phyloP scores from a whole-genome alignment of 2,113 vertebrate genomes.

The Periophthalmus modestus region DNA sequence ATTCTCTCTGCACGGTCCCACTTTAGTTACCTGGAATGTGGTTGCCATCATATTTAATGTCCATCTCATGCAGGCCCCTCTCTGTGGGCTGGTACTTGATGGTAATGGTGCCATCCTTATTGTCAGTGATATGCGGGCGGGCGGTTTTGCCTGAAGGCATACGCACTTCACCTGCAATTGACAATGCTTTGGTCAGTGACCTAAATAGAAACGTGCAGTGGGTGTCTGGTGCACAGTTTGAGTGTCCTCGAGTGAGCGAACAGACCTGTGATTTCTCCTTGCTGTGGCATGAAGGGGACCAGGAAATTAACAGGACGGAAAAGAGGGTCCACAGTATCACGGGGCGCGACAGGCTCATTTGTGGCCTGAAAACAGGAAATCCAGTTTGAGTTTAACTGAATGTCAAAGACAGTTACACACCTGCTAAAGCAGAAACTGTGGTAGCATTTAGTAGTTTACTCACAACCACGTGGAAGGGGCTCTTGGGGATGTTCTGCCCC shows the following conservation, averaged over 20 bases:
- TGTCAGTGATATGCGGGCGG: constrained; percentile 89
- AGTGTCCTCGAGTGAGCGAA: constrained; percentile 2
- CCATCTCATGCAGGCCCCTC: constrained; percentile 95
- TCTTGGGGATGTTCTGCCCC: constrained; percentile 90
- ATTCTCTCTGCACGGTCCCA: background rate
- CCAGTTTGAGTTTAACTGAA: constrained; percentile 22
- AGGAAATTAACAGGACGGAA: constrained; percentile 93
- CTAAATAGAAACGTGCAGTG: constrained; percentile 13
- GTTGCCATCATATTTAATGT: constrained; percentile 95
- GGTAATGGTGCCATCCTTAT: constrained; percentile 93
- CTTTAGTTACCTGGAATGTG: constrained; percentile 89
- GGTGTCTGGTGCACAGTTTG: constrained; percentile 5
- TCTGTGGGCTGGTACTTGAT: constrained; percentile 91
- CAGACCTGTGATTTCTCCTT: constrained; percentile 93
- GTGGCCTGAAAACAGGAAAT: constrained; percentile 80
- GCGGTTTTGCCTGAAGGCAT: constrained; percentile 95
- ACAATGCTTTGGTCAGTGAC: constrained; percentile 23
- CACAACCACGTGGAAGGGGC: constrained; percentile 90
- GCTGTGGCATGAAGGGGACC: constrained; percentile 92
- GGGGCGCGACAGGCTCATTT: constrained; percentile 86
- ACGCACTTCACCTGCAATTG: constrained; percentile 86
- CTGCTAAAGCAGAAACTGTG: background rate
- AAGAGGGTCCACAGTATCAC: constrained; percentile 83
- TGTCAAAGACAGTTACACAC: constrained; percentile 12
- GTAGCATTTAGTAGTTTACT: constrained; percentile 45